These are phyloP conservation scores for Barnardius zonarius DNA, from an alignment of 2,113 vertebrate genomes.

Conservation along the genomic window DNA sequence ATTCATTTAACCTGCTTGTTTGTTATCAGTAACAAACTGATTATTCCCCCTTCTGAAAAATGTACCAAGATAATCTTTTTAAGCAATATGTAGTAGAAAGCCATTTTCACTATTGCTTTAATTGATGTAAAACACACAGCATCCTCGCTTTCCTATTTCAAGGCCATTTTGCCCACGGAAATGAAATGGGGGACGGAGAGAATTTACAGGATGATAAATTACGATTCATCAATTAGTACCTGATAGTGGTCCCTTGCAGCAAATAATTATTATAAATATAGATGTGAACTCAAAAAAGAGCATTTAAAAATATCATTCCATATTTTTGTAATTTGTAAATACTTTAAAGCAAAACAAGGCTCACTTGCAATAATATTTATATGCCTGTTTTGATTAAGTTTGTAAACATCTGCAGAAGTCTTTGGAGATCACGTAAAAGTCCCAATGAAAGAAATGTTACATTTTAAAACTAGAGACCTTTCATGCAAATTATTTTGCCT, in stretches of 20 bases:
- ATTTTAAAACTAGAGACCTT: slow-evolving; percentile 72
- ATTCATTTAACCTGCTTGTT: background rate
- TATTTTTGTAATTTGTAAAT: background rate
- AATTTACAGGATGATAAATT: background rate
- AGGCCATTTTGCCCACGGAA: background rate
- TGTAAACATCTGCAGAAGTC: slow-evolving; percentile 63
- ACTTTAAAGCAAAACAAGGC: slow-evolving; percentile 3
- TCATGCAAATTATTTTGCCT: slow-evolving; percentile 79
- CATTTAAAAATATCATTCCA: background rate
- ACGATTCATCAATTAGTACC: background rate
- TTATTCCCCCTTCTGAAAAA: background rate
- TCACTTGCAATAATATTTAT: slow-evolving; percentile 27
- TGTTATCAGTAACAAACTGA: background rate
- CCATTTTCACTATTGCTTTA: background rate
- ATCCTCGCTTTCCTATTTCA: background rate
- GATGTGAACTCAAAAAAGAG: background rate
- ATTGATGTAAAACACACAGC: background rate
- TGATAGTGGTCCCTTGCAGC: background rate
- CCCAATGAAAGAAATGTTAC: slow-evolving; percentile 68
- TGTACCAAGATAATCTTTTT: background rate
- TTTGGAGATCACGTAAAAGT: slow-evolving; percentile 15
- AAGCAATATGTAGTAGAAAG: background rate
- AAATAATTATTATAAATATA: background rate
- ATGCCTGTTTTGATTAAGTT: slow-evolving; percentile 25
- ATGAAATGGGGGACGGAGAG: background rate